Evolutionary conservation across 1,140 invertebrate genomes (phyloP), one percentile per base, ranked within the genome.

Genomic region (Lucilia sericata): DNA sequence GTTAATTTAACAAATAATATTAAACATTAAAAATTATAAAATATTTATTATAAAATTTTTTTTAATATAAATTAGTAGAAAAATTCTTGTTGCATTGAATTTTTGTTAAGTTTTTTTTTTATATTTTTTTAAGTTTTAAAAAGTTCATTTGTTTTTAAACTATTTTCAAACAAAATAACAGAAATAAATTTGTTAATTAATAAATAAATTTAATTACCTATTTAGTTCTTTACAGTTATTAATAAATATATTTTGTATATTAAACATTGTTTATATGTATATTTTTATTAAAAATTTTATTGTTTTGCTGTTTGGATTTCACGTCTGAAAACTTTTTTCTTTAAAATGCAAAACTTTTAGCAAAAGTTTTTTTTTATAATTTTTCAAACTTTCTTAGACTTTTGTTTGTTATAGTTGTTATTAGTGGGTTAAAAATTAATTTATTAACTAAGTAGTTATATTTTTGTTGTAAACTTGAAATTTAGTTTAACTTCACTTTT

Each of bases 1-100:
- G 10, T 8, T 42, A 3, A 42, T 7, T 3, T 10, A 42, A 42
- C 5, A 42, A 42, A 42, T 42, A 7, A 42, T 42, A 42, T 42
- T 7, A 42, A 3, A 3, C 2, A 42, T 7, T 42, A 42, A 42
- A 42, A 42, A 42, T 42, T 0, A 42, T 8, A 42, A 42, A 7
- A 42, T 42, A 8, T 42, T 42, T 42, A 42, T 42, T 42, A n/a
- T n/a, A n/a, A 42, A 55, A 55, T 21, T 21, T 21, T 70, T 70
- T 25, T 21, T 8, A 70, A 70, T 70, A 70, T 10, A 25, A 70
- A 25, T 70, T 80, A 25, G 10, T 21, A 51, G 12, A 49, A 49
- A 80, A 87, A 88, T 87, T 89, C 88, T 89, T 89, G 88, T 89
- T 89, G 88, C 88, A 89, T 89, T 89, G 88, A 89, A 89, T 89